Percentiles rank a stretch among this genome's conserved stretches.
Conservation (phyloP, 2,888 invertebrate species). For the Rhorus exstirpatorius region DNA sequence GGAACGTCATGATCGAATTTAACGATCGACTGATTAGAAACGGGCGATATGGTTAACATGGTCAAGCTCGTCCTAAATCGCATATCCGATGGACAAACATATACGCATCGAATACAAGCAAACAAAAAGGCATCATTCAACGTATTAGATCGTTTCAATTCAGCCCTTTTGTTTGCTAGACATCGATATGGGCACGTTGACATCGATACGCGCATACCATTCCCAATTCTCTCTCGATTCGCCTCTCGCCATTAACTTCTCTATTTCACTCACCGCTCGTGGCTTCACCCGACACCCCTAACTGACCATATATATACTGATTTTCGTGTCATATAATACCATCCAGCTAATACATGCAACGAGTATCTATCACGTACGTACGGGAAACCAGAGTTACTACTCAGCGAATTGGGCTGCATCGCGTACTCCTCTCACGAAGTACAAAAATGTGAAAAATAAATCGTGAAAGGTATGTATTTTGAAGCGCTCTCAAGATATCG, state of each 20-base stretch:
- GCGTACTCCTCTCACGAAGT: too few relatives aligned
- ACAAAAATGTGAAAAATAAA: too few relatives aligned
- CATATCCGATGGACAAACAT: background rate
- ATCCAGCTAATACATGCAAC: too few relatives aligned
- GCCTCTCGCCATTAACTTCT: background rate
- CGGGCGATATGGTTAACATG: constrained; percentile 3
- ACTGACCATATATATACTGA: constrained; percentile 7
- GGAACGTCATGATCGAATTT: constrained; percentile 46
- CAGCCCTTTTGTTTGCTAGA: background rate
- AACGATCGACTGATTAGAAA: constrained; percentile 43
- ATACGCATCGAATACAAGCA: background rate
- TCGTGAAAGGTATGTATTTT: too few relatives aligned
- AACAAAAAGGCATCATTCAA: background rate
- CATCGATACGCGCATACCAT: background rate
- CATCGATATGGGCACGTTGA: background rate
- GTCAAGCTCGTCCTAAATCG: background rate
- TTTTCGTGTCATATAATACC: background rate
- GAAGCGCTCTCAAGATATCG: too few relatives aligned
- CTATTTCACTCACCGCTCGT: background rate
- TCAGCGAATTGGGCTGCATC: too few relatives aligned
- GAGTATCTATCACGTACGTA: constrained; percentile 8
- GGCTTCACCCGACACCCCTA: constrained; percentile 9
- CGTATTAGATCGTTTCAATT: background rate
- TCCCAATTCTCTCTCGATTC: constrained; percentile 1
- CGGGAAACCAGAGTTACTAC: too few relatives aligned